Base-by-base conservation (phyloP, 1,140 invertebrate species). In the Drosophila auraria region DNA sequence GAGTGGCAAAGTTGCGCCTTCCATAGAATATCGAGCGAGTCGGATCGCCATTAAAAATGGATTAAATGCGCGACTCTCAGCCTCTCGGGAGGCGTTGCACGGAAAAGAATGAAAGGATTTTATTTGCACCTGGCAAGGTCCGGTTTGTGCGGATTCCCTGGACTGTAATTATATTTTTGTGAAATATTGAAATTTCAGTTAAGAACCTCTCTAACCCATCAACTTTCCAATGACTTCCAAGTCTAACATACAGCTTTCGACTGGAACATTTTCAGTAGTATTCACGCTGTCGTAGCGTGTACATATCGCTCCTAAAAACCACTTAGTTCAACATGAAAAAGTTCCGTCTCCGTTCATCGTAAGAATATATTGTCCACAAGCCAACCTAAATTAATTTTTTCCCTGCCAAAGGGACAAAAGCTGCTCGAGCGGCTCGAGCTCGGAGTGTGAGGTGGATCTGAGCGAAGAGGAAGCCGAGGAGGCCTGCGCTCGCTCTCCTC, bases 11-110 rank as follows among this genome's bases (percentile, higher is more conserved):
- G 82, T 86, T 82, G 82, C 53, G 57, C 65, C 77, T 75, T 70
- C 78, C 53, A 51, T 49, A 56, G 65, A 47, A 56, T 59, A 72
- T 50, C 66, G 79, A 65, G 47, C 60, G 44, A 64, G 73, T 44
- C 66, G 51, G 45, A 38, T 44, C 25, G 38, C 74, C 84, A 87
- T 87, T 87, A 89, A 87, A 84, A 84, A 87, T 89, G 81, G 72
- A 87, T 87, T 89, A 72, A 84, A 75, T 68, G 81, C 60, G 53
- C 74, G 50, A 70, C 69, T 54, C 59, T 56, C 42, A 12, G 36
- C 20, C 40, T 53, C 11, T 42, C 25, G 15, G 7, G 45, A 44
- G 58, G 49, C 49, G 20, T 15, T 11, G 33, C 17, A 8, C 15
- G 6, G 27, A 8, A 59, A 38, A n/a, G 23, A 54, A 20, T n/a